Evolutionary conservation across 2,888 invertebrate species (phyloP).

Genomic region (Malacosoma neustria): DNA sequence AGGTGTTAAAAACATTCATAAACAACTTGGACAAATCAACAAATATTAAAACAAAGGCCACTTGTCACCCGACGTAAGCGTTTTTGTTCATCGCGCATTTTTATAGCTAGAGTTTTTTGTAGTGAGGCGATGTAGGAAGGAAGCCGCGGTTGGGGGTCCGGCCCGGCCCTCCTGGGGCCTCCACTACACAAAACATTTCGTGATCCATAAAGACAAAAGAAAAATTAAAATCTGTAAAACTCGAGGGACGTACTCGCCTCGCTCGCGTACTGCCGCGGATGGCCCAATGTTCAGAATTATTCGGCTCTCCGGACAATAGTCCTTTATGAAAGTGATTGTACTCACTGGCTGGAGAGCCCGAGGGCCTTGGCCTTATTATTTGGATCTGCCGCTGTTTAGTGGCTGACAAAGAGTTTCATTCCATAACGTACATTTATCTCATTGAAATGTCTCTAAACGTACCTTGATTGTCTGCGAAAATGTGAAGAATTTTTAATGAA

Average conservation of each 20-base stretch:
- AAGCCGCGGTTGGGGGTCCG: conserved; percentile 65
- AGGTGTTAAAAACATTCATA: conserved; percentile 57
- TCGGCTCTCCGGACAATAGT: too few relatives aligned
- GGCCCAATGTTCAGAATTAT: too few relatives aligned
- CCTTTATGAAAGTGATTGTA: too few relatives aligned
- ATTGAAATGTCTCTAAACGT: too few relatives aligned
- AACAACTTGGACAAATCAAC: conserved; percentile 65
- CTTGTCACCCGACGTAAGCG: conserved; percentile 69
- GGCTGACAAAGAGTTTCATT: too few relatives aligned
- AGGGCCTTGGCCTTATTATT: too few relatives aligned
- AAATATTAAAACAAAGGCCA: conserved; percentile 67
- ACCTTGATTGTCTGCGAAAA: too few relatives aligned
- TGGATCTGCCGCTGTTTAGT: too few relatives aligned
- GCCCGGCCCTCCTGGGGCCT: conserved; percentile 56
- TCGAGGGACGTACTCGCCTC: conserved; percentile 40
- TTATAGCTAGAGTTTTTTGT: conserved; percentile 67
- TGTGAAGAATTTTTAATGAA: too few relatives aligned
- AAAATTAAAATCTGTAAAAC: conserved; percentile 66
- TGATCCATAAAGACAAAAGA: conserved; percentile 73
- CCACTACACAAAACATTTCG: conserved; percentile 70
- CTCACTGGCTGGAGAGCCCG: too few relatives aligned
- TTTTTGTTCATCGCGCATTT: conserved; percentile 67
- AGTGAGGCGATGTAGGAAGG: conserved; percentile 67
- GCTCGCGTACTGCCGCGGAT: conserved; percentile 13
- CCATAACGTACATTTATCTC: too few relatives aligned